Evolutionary conservation across 2,113 vertebrate genomes (phyloP), one percentile per base, ranked within the genome.

Genomic region (Lonchura striata): DNA sequence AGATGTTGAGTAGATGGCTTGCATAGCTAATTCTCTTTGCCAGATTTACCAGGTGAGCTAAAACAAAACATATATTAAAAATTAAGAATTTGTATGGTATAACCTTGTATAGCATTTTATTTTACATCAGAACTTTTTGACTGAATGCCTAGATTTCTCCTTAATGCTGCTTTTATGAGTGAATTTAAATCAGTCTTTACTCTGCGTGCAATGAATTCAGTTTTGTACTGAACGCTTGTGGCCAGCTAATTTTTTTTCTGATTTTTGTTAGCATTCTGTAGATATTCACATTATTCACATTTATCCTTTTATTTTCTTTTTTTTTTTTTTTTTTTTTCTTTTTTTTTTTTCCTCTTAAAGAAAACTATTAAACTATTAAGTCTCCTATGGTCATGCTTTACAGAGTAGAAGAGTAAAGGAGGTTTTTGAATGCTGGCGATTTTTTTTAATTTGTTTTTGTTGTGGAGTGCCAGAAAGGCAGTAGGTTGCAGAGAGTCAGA

Each of bases 291-390:
- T 47, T 22, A 27, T 50, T 57, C 6, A 46, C 15, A 30, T 37
- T 44, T 72, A 49, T 83, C 19, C 3, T 39, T 2, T n/a, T n/a
- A n/a, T n/a, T n/a, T n/a, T 15, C 3, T 1, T 0, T 6, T 42
- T 21, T 8, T 41, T 41, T 14, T 17, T 33, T 2, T n/a, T n/a
- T n/a, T n/a, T n/a, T n/a, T n/a, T n/a, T 15, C 3, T 1, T 0
- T 6, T 42, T 21, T 8, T 41, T 41, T 14, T 17, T 33, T 2
- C 10, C 1, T 23, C 10, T 49, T 33, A 17, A 71, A 65, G 65
- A 41, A n/a, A 19, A 4, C 0, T 11, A 8, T 25, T 37, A 63
- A 53, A 4, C 0, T 11, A 8, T 25, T 37, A 63, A 53, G 6
- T 2, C 5, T 12, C 6, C 15, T 46, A 20, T 22, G 37, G 13